Percentiles rank a stretch among this genome's conserved stretches.
These are phyloP conservation scores for Bombus fervidus DNA, from an alignment of 1,140 invertebrate genomes.

Conservation along the genomic window DNA sequence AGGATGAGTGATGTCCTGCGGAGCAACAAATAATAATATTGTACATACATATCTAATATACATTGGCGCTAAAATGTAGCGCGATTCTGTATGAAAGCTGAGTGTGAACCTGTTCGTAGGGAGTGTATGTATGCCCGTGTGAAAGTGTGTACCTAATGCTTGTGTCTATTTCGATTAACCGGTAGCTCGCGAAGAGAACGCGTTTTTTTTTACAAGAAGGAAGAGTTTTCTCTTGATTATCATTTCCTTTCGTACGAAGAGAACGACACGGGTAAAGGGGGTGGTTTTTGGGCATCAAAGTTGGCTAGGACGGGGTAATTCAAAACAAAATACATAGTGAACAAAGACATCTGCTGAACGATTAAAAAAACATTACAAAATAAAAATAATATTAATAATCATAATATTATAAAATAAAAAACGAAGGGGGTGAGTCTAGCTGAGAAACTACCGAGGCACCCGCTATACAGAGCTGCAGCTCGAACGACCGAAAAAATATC, in stretches of 20 bases:
- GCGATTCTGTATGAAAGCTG: neutral
- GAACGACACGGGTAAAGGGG: slow-evolving; percentile 53
- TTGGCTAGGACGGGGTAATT: slow-evolving; percentile 16
- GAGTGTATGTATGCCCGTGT: neutral
- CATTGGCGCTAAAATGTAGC: neutral
- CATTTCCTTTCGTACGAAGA: slow-evolving; percentile 53
- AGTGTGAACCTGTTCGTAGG: neutral
- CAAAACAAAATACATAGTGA: slow-evolving; percentile 60
- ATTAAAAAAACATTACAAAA: neutral
- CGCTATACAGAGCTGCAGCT: slow-evolving; percentile 51
- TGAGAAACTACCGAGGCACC: slow-evolving; percentile 52
- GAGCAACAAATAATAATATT: slow-evolving; percentile 11
- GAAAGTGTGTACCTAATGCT: neutral
- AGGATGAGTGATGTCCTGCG: neutral
- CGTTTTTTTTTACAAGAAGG: slow-evolving; percentile 47
- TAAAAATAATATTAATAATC: slow-evolving; percentile 18
- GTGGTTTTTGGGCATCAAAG: neutral
- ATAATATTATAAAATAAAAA: slow-evolving; percentile 35
- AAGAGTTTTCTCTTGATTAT: slow-evolving; percentile 44
- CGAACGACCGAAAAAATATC: slow-evolving; percentile 66
- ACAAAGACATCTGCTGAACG: slow-evolving; percentile 46
- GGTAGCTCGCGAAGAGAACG: slow-evolving; percentile 48
- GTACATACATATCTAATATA: slow-evolving; percentile 1
- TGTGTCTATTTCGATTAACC: neutral
- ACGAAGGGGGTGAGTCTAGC: slow-evolving; percentile 37